Percentiles rank a stretch among this genome's conserved stretches.
Conservation (phyloP, 1,140 invertebrate species). For the Schmidtea mediterranea region DNA sequence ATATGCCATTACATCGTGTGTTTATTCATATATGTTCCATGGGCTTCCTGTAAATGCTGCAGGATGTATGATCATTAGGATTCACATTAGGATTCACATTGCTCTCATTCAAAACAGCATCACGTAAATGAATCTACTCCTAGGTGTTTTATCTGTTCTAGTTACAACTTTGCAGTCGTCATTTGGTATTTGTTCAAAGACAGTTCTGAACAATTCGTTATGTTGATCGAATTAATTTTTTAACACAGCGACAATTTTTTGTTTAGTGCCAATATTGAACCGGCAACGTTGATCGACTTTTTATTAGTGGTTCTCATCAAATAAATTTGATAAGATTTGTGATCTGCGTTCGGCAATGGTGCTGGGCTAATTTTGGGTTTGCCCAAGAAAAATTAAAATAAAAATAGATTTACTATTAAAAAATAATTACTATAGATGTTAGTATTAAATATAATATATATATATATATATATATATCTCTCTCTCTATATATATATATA, state of each 20-base stretch:
- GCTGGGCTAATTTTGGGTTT: too few relatives aligned
- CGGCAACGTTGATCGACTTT: conserved; percentile 4
- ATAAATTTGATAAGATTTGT: conserved; percentile 26
- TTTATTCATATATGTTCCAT: background rate
- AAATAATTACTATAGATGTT: too few relatives aligned
- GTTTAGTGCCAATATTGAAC: conserved; percentile 1
- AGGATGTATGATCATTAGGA: background rate
- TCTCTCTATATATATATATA: too few relatives aligned
- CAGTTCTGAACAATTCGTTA: conserved; percentile 19
- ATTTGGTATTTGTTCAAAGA: conserved; percentile 14
- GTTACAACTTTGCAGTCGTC: conserved; percentile 12
- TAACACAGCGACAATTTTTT: conserved; percentile 9
- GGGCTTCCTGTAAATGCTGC: background rate
- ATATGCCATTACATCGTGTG: background rate
- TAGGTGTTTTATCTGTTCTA: background rate
- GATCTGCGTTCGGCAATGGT: conserved; percentile 11
- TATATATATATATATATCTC: too few relatives aligned
- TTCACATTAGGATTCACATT: background rate
- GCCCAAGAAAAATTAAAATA: too few relatives aligned
- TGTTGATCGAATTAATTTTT: conserved; percentile 18
- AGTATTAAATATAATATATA: too few relatives aligned
- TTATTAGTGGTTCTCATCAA: conserved; percentile 8
- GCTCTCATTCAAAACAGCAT: background rate
- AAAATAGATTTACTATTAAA: too few relatives aligned
- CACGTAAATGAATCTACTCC: background rate